These are phyloP conservation scores for Achroia grisella DNA, from an alignment of 1,140 invertebrate species.

Conservation along the genomic window DNA sequence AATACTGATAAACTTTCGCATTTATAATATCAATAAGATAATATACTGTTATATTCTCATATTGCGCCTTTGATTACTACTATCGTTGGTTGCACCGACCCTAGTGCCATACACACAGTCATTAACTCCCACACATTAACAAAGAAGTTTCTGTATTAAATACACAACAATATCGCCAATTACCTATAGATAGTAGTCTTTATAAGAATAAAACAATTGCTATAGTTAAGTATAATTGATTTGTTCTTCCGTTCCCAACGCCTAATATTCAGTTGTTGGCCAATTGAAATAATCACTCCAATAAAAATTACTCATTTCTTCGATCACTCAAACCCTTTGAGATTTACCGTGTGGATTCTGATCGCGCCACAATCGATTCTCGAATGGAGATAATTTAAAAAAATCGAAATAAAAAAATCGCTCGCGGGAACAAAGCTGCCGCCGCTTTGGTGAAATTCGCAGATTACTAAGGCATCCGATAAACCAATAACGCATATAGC, in stretches of 20 bases:
- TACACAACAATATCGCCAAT: too few species aligned
- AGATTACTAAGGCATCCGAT: constrained; percentile 62
- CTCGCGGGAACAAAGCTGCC: constrained; percentile 48
- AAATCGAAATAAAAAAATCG: constrained; percentile 37
- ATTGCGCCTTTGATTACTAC: too few species aligned
- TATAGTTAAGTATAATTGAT: too few species aligned
- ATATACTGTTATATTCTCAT: too few species aligned
- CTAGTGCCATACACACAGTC: too few species aligned
- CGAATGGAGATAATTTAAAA: constrained; percentile 50
- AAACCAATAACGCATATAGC: constrained; percentile 57
- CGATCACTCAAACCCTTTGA: constrained; percentile 43
- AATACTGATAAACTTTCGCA: too few species aligned
- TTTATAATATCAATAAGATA: too few species aligned
- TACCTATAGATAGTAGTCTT: too few species aligned
- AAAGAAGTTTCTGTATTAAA: too few species aligned
- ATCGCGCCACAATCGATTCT: constrained; percentile 49
- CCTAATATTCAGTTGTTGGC: neutral
- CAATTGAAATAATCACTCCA: constrained; percentile 29
- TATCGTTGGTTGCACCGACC: too few species aligned
- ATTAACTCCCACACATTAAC: too few species aligned
- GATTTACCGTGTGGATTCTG: constrained; percentile 51
- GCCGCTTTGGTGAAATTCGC: constrained; percentile 51
- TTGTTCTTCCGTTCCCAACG: neutral
- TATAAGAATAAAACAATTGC: too few species aligned
- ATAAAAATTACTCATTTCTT: constrained; percentile 13